Base-by-base conservation (phyloP, 2,888 invertebrate genomes). In the Melanargia galathea region DNA sequence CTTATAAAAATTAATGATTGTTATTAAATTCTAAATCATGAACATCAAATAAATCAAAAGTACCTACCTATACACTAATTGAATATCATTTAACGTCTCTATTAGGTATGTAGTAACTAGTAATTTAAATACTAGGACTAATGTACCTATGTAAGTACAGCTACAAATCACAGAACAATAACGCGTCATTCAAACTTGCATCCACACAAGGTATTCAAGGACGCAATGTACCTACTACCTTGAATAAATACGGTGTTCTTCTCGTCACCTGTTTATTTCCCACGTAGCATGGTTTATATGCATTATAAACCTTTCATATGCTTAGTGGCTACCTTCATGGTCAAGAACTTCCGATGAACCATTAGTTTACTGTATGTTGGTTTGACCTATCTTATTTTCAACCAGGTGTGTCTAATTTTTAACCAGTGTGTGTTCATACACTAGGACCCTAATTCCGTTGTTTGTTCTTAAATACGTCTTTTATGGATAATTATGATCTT, bases 241-340 rank as follows among this genome's bases (percentile, higher is more conserved):
- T n/a, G 3, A 24, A 11, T 55, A 16, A 49, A 24, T 22, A 33
- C 45, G 56, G 10, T 13, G 33, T 56, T 46, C 35, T 51, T 43
- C 20, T 43, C 7, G 43, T 62, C 62, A 64, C 56, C 49, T 64
- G 62, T 51, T 33, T 40, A 13, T 38, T 66, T 64, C 66, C 59
- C 66, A 66, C 51, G n/a, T 20, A 7, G 3, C 55, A 66, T 62
- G 64, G 64, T 48, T 48, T 13, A 35, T 35, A 35, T n/a, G n/a
- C n/a, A n/a, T n/a, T n/a, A 16, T 43, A 43, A 11, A 11, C 45
- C 22, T 43, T 8, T 33, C 8, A 30, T 33, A 11, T 38, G 13
- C 13, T 35, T 51, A 24, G 18, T 61, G 45, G 38, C 57, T 11
- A 46, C 55, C 57, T 57, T 35, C 16, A 24, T 13, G 24, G n/a